These are phyloP conservation scores for Mola mola DNA, from an alignment of 2,113 vertebrate species.

Conservation along the genomic window DNA sequence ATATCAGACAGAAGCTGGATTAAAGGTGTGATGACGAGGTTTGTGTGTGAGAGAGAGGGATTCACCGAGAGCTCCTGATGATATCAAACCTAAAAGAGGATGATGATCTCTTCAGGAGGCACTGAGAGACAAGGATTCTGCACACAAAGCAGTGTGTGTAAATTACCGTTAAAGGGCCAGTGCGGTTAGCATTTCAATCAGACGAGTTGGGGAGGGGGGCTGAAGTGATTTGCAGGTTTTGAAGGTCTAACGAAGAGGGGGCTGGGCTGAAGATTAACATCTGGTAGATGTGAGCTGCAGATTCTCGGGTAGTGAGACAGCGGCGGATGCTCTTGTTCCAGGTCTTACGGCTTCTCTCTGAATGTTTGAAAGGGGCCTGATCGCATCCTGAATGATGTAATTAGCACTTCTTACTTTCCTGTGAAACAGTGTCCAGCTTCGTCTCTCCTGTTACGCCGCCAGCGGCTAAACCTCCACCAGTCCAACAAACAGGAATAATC, in stretches of 20 bases:
- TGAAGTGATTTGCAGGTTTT: slow-evolving; percentile 24
- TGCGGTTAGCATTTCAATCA: slow-evolving; percentile 50
- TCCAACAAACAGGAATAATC: background rate
- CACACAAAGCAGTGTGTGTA: background rate
- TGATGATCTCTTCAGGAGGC: no score
- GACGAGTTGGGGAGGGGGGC: slow-evolving; percentile 7
- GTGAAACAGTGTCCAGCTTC: no score
- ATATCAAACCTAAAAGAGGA: background rate
- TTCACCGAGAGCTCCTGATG: background rate
- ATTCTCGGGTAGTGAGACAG: background rate
- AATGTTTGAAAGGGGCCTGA: no score
- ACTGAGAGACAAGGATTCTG: no score
- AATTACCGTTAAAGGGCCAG: slow-evolving; percentile 6
- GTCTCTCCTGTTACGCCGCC: no score
- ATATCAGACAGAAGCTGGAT: background rate
- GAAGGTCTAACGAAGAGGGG: slow-evolving; percentile 29
- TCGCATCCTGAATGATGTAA: background rate
- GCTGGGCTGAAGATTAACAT: slow-evolving; percentile 6
- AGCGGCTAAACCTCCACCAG: no score
- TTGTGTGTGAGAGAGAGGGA: background rate
- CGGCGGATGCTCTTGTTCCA: background rate
- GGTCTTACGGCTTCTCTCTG: no score
- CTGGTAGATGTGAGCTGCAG: slow-evolving; percentile 4
- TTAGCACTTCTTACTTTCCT: background rate
- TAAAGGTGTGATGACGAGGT: background rate